These are phyloP conservation scores for Craterocephalus amniculus DNA, from an alignment of 2,797 vertebrate species.

Conservation along the genomic window DNA sequence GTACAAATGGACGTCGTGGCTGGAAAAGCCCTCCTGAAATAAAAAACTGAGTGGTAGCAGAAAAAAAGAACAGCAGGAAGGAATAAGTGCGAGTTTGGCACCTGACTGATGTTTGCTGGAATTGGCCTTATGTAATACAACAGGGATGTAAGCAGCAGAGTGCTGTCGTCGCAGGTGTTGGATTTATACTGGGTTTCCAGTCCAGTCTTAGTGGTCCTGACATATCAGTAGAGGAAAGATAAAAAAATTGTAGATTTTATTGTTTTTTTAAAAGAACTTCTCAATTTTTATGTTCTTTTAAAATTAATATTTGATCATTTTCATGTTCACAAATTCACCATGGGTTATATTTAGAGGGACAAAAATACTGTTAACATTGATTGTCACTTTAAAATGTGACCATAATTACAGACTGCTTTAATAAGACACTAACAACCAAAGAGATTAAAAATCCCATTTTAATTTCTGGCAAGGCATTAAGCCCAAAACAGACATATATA, in stretches of 20 bases:
- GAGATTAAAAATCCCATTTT: background rate
- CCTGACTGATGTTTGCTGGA: background rate
- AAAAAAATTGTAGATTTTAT: background rate
- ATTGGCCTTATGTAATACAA: background rate
- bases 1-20: background rate
- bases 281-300: background rate
- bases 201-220: background rate
- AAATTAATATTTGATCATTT: background rate
- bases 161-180: background rate
- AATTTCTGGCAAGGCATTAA: background rate
- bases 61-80: background rate
- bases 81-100: background rate
- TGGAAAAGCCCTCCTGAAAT: background rate
- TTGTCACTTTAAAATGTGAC: too few species aligned
- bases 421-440: too few species aligned
- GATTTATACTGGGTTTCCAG: background rate
- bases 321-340: background rate
- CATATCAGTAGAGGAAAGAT: background rate
- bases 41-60: background rate
- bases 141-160: background rate
- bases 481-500: background rate
- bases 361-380: background rate
- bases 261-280: background rate
- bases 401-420: background rate
- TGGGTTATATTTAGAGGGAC: background rate